These are phyloP conservation scores for Sceliomorpha sp. DNA, from an alignment of 2,888 invertebrate species.

Conservation along the genomic window DNA sequence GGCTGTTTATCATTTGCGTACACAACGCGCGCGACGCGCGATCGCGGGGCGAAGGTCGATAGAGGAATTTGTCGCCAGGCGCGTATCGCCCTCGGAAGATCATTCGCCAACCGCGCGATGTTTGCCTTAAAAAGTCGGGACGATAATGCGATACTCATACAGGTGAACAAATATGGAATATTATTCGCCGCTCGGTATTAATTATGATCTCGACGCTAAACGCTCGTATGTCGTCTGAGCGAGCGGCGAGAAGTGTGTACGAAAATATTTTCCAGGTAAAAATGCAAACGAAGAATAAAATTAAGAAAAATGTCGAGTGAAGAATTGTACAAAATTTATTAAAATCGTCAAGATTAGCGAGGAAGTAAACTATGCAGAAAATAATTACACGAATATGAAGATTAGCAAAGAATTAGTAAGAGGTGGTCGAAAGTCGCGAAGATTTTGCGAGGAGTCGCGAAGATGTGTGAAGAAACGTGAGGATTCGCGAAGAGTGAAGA, in stretches of 20 bases:
- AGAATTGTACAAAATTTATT: no score
- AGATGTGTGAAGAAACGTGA: no score
- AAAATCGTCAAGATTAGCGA: no score
- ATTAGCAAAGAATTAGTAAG: no score
- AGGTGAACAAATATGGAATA: slow-evolving; percentile 15
- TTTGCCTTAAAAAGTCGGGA: no score
- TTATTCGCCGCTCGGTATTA: slow-evolving; percentile 27
- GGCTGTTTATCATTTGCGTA: slow-evolving; percentile 28
- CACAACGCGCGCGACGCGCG: slow-evolving; percentile 23
- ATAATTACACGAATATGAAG: no score
- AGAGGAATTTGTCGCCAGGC: slow-evolving; percentile 31
- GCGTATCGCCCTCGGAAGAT: neutral
- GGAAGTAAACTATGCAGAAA: no score
- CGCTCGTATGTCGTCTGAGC: slow-evolving; percentile 29
- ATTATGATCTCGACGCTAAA: slow-evolving; percentile 30
- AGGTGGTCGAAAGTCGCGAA: no score
- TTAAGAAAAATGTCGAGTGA: no score
- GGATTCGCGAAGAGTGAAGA: no score
- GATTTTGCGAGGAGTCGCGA: no score
- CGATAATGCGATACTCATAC: slow-evolving; percentile 14
- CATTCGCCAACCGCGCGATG: neutral
- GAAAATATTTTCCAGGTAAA: slow-evolving; percentile 13
- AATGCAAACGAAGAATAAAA: no score
- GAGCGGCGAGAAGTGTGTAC: neutral
- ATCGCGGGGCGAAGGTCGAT: slow-evolving; percentile 12